Evolutionary conservation across 2,113 vertebrate genomes (phyloP).

Genomic region (Sphaerodactylus townsendi): DNA sequence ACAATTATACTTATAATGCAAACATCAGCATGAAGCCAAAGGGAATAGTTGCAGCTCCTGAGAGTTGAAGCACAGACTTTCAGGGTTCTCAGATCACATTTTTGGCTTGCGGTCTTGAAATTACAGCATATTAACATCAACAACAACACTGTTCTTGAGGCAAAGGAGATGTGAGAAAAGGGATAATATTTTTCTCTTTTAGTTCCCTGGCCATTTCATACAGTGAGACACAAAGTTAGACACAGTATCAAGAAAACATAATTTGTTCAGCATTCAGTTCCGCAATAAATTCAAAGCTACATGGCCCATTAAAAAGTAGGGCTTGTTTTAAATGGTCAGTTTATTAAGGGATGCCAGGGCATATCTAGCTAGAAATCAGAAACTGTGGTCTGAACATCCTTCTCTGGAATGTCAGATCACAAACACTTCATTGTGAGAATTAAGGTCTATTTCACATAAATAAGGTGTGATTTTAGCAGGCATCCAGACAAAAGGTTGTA

Average conservation of each 20-base stretch:
- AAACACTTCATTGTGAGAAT: too few relatives aligned
- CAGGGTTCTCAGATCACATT: neutral
- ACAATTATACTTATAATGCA: neutral
- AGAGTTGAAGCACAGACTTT: neutral
- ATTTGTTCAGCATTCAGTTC: neutral
- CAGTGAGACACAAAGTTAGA: too few relatives aligned
- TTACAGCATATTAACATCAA: neutral
- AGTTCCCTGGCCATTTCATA: neutral
- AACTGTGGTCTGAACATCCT: neutral
- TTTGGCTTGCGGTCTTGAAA: neutral
- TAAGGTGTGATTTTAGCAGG: neutral
- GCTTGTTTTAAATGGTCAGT: too few relatives aligned
- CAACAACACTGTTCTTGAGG: neutral
- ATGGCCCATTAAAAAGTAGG: too few relatives aligned
- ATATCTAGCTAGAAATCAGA: neutral
- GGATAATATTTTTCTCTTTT: neutral
- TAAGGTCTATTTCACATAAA: neutral
- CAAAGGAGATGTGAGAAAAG: neutral
- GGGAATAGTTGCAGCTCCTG: too few relatives aligned
- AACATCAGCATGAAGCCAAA: neutral
- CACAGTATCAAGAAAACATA: neutral
- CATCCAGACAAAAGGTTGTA: neutral
- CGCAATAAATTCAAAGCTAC: neutral
- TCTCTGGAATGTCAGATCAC: too few relatives aligned
- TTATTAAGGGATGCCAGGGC: too few relatives aligned